Base-by-base conservation (phyloP, 2,113 vertebrate genomes). In the Anarrhichthys ocellatus region DNA sequence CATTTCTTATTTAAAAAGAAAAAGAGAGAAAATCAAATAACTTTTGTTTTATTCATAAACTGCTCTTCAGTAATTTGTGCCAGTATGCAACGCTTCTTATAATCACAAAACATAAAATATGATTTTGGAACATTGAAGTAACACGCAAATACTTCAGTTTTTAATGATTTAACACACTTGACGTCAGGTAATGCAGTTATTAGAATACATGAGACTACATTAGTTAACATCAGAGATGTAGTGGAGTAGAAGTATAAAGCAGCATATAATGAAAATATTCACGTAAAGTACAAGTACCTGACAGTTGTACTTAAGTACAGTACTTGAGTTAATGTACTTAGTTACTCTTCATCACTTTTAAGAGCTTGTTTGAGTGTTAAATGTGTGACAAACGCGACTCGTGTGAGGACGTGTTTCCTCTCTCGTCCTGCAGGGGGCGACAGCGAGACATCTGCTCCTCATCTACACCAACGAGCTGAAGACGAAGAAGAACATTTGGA, bases 371-470 rank as follows among this genome's bases (percentile, higher is more conserved):
- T n/a, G 2, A 11, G 54, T 24, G 24, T 2, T 14, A 13, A 56
- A 13, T 20, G 54, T 56, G 4, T 44, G 42, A 48, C 44, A 17
- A 46, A 18, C 44, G 17, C 5, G 14, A 54, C 52, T 9, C 9
- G 52, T 54, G 8, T 6, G n/a, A 24, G 56, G 56, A 6, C 6
- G 56, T 29, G n/a, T 27, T 59, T 59, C 24, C 56, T 18, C 14
- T 46, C 27, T 70, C 14, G 42, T 52, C 81, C 69, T 27, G 1
- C 42, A 70, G 80, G 52, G 62, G 87, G 73, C 14, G 20, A 32
- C 13, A 22, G 13, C 3, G 22, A 36, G 6, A 0, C 4, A 0
- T 1, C 6, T 4, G 13, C 13, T 9, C 18, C 15, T 48, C 29
- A 6, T 1, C 58, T 1, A 0, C 59, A 76, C 20, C 42, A 18